phyloP scores from a whole-genome alignment of 2,113 vertebrate species.

The Campylomormyrus numenius region DNA sequence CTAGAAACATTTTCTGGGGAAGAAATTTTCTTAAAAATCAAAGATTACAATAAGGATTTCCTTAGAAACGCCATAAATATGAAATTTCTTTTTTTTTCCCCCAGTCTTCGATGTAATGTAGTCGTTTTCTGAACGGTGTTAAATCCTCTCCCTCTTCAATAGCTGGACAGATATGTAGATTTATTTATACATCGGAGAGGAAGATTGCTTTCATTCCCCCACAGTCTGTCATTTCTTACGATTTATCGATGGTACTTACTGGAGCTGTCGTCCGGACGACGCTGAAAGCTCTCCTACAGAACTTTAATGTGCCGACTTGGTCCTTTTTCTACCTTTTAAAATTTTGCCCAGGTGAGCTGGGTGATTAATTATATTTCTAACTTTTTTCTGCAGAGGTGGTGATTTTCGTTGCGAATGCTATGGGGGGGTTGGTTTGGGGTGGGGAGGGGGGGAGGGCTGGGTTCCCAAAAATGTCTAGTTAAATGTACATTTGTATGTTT shows the following conservation, averaged over 20 bases:
- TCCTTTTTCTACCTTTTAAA: not conserved
- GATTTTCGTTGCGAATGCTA: not conserved
- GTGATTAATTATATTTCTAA: not conserved
- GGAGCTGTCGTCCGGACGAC: not conserved
- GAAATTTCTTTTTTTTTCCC: not conserved
- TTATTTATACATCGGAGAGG: slow-evolving; percentile 4
- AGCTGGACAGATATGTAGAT: not conserved
- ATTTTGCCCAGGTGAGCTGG: not conserved
- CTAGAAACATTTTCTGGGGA: slow-evolving; percentile 5
- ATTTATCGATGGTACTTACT: not conserved
- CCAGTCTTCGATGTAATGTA: not conserved
- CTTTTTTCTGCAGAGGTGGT: not conserved
- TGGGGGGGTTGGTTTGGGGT: not conserved
- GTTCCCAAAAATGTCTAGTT: not conserved
- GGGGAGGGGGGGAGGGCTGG: not conserved
- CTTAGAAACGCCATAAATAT: slow-evolving; percentile 2
- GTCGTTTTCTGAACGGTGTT: not conserved
- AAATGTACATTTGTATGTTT: slow-evolving; percentile 14
- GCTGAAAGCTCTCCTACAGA: not conserved
- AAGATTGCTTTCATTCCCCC: not conserved
- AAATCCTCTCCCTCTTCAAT: not conserved
- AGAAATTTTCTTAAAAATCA: slow-evolving; percentile 4
- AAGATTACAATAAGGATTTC: slow-evolving; percentile 6
- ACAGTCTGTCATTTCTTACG: not conserved
- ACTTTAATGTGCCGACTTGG: not conserved